A percentile compares a stretch with the other conserved stretches of the same genome.
These are phyloP conservation scores for Himalopsyche anomala DNA, from an alignment of 2,888 invertebrate genomes.

Conservation along the genomic window DNA sequence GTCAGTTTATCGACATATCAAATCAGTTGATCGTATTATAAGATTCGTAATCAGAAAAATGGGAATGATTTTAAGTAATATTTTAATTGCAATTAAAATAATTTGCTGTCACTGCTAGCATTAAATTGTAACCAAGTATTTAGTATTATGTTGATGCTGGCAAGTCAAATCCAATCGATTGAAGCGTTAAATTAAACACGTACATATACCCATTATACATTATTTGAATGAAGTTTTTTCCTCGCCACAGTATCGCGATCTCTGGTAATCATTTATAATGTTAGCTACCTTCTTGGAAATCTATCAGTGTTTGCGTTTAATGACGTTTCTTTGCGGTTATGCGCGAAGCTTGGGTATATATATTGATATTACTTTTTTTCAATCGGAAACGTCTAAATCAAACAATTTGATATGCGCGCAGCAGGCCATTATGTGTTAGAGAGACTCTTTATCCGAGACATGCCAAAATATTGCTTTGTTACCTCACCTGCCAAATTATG, in stretches of 20 bases:
- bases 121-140: not conserved
- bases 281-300: not conserved
- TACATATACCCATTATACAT: not conserved
- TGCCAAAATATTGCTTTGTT: not conserved
- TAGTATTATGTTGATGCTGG: not conserved
- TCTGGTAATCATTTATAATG: constrained; percentile 18
- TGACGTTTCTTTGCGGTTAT: constrained; percentile 25
- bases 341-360: not conserved
- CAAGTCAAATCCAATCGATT: constrained; percentile 11
- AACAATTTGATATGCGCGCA: constrained; percentile 22
- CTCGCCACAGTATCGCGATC: constrained; percentile 9
- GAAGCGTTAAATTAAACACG: constrained; percentile 36
- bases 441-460: not conserved
- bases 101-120: not conserved
- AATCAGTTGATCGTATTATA: no score
- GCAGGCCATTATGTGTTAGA: not conserved
- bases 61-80: no score
- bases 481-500: constrained; percentile 14
- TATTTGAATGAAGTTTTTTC: constrained; percentile 38
- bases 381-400: not conserved
- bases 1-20: no score
- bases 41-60: no score
- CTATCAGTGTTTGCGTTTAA: constrained; percentile 4
- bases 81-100: no score
- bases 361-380: not conserved